Evolutionary conservation across 2,797 vertebrate species (phyloP).

Genomic region (Lithobates sylvaticus): DNA sequence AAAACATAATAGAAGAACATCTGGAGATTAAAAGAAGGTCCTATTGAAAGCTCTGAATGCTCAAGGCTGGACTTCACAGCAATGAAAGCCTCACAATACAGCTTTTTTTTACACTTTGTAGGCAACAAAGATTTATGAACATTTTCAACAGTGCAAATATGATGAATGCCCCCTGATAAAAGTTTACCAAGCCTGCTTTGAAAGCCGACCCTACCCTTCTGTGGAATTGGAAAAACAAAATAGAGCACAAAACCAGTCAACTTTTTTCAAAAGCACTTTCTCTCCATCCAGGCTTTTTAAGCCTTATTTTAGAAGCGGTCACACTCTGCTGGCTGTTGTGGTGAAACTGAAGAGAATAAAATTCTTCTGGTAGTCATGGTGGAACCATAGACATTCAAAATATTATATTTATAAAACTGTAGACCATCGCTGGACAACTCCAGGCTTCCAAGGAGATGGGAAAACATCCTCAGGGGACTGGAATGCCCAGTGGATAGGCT

Average conservation of each 20-base stretch:
- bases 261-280: background rate
- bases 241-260: background rate
- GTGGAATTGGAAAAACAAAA: background rate
- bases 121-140: background rate
- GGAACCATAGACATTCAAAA: background rate
- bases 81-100: background rate
- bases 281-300: background rate
- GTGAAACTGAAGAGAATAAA: background rate
- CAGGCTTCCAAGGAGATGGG: background rate
- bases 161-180: background rate
- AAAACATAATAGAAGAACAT: conserved; percentile 62
- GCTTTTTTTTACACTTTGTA: no score
- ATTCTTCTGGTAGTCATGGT: background rate
- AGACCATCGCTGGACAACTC: background rate
- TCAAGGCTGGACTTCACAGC: background rate
- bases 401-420: background rate
- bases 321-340: no score
- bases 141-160: background rate
- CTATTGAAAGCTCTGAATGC: conserved; percentile 19
- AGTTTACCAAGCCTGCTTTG: background rate
- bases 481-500: background rate
- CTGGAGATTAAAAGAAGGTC: conserved; percentile 57
- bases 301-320: background rate
- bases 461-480: background rate
- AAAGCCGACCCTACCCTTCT: background rate